These are phyloP conservation scores for Amiota minor DNA, from an alignment of 2,888 invertebrate species.

Conservation along the genomic window DNA sequence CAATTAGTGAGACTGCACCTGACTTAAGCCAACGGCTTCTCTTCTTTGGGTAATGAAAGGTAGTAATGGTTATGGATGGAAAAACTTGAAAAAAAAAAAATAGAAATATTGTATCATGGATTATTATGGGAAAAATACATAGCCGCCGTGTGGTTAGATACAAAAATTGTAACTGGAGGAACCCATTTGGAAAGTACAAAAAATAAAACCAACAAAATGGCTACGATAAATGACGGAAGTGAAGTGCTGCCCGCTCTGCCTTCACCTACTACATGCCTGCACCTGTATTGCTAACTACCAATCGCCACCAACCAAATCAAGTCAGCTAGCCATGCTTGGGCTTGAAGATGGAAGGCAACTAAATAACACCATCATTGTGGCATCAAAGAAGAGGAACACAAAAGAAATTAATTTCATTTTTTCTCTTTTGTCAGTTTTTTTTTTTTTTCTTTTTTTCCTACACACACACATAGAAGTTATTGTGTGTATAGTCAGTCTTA, in stretches of 20 bases:
- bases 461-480: constrained; percentile 12
- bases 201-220: background rate
- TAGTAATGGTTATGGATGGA: background rate
- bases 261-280: too few relatives aligned
- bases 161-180: too few relatives aligned
- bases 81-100: background rate
- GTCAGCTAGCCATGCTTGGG: too few relatives aligned
- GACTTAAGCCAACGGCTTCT: constrained; percentile 3
- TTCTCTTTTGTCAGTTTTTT: constrained; percentile 49
- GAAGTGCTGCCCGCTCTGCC: constrained; percentile 29
- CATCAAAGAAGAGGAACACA: constrained; percentile 60
- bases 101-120: background rate
- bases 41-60: background rate
- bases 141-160: too few relatives aligned
- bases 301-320: background rate
- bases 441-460: constrained; percentile 41
- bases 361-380: constrained; percentile 43
- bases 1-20: background rate
- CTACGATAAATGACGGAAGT: too few relatives aligned
- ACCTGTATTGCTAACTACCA: background rate
- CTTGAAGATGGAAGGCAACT: background rate
- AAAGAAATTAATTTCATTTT: constrained; percentile 73
- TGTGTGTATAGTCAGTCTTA: background rate
- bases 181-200: too few relatives aligned
- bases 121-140: too few relatives aligned